phyloP scores from a whole-genome alignment of 1,140 invertebrate species.

The Phymorhynchus buccinoides region DNA sequence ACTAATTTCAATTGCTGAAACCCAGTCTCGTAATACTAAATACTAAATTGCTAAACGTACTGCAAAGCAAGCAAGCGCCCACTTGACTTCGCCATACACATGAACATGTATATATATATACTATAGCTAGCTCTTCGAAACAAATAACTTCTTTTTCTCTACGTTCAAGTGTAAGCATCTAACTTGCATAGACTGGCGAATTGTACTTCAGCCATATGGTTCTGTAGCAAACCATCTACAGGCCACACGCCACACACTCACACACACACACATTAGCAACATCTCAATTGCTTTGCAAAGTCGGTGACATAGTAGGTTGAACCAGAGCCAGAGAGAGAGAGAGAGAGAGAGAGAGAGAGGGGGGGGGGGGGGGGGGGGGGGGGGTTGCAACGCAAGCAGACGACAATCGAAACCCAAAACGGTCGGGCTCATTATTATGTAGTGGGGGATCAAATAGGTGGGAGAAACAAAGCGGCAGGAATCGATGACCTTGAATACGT shows the following conservation, averaged over 20 bases:
- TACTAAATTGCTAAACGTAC: too few species aligned
- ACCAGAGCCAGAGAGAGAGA: not conserved
- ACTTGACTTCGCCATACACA: not conserved
- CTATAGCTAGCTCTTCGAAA: not conserved
- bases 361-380: too few species aligned
- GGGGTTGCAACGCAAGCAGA: constrained; percentile 24
- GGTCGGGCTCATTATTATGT: constrained; percentile 34
- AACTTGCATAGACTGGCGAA: constrained; percentile 5
- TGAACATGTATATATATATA: not conserved
- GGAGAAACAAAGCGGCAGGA: not conserved
- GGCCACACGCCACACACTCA: too few species aligned
- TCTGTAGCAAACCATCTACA: constrained; percentile 21
- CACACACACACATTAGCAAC: constrained; percentile 20
- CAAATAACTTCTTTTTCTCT: constrained; percentile 4
- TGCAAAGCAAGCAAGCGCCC: not conserved
- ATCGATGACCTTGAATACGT: not conserved
- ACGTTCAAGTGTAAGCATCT: constrained; percentile 12
- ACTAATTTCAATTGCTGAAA: too few species aligned
- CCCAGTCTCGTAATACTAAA: too few species aligned
- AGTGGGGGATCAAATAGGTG: constrained; percentile 29
- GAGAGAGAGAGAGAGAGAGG: not conserved
- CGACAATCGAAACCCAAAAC: constrained; percentile 22
- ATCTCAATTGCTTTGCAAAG: constrained; percentile 8
- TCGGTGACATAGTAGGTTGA: constrained; percentile 24
- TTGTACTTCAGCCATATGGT: constrained; percentile 37